Conservation (phyloP, 1,140 invertebrate genomes). For the Drosophila tristis region DNA sequence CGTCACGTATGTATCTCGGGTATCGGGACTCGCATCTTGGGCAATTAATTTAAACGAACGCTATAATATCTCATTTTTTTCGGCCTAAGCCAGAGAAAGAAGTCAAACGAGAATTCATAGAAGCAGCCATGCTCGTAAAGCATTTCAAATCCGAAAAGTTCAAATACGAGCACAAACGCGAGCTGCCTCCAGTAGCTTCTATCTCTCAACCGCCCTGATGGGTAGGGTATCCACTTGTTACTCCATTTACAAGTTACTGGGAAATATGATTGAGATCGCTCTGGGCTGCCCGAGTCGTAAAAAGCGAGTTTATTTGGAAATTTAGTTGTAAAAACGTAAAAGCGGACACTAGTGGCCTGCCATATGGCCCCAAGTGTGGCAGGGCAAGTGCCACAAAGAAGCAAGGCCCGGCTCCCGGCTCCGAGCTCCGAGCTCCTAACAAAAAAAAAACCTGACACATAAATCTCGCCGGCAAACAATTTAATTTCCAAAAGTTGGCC, state of each 20-base stretch:
- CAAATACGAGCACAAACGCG: slow-evolving; percentile 26
- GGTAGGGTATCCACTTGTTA: slow-evolving; percentile 75
- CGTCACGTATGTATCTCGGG: slow-evolving; percentile 67
- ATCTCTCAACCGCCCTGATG: slow-evolving; percentile 17
- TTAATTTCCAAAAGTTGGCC: slow-evolving; percentile 62
- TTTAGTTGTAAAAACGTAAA: slow-evolving; percentile 70
- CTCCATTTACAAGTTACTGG: slow-evolving; percentile 80
- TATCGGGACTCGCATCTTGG: slow-evolving; percentile 65
- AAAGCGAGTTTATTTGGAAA: slow-evolving; percentile 79
- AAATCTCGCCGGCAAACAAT: slow-evolving; percentile 58
- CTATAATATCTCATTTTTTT: slow-evolving; percentile 79
- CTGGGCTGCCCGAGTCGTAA: slow-evolving; percentile 59
- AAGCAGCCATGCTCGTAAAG: slow-evolving; percentile 58
- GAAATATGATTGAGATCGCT: slow-evolving; percentile 81
- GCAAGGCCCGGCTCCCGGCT: not conserved
- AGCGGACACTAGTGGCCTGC: too few relatives aligned
- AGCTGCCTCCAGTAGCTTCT: slow-evolving; percentile 11
- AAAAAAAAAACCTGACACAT: slow-evolving; percentile 56
- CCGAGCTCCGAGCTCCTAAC: slow-evolving; percentile 19
- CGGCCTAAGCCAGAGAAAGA: slow-evolving; percentile 44
- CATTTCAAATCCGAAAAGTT: slow-evolving; percentile 60
- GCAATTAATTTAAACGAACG: slow-evolving; percentile 78
- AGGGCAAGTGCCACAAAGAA: slow-evolving; percentile 65
- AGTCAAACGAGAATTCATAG: slow-evolving; percentile 62
- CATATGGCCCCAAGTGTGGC: slow-evolving; percentile 59